Base-by-base conservation (phyloP, 1,140 invertebrate genomes). In the Goniozus legneri region DNA sequence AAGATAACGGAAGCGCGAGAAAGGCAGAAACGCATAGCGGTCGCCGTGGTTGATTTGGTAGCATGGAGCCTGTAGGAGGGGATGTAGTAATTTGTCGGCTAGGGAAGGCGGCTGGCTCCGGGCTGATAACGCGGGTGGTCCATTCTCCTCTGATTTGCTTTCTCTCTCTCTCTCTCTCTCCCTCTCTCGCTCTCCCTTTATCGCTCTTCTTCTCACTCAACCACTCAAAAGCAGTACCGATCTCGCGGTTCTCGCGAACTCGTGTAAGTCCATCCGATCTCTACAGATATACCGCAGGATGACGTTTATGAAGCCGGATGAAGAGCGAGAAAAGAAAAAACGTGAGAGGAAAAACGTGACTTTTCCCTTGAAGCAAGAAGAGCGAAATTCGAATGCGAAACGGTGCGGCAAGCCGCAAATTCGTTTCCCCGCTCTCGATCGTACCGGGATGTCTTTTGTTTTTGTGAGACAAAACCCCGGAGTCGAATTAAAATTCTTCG, bases 71-170 rank as follows among this genome's bases (percentile, higher is more conserved):
- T 43, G 51, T 49, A 47, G 54, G 59, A 58, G 56, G 60, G 63
- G 64, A 59, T 58, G 67, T 68, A 71, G 70, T 73, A 73, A 73
- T 73, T 73, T 73, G 70, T 73, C 69, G 67, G 66, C 69, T 70
- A 62, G 67, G 62, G 50, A 60, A 67, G 63, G 58, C 62, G 60
- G 62, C 69, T 69, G 67, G 64, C 50, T 62, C 54, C 56, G 51
- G 60, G 61, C 67, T 71, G 70, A 73, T 73, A 73, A 73, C 69
- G 53, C 59, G 56, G 53, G 60, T 69, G 70, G 70, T 73, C 67
- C 69, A 71, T 73, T 70, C 64, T 69, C 65, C 60, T 58, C 52
- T 62, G 58, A 63, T 67, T 66, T 62, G 44, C 56, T 55, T 62
- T 52, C 53, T 54, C 44, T 50, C 48, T 46, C 52, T 54, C 51